Percentiles rank a stretch among this genome's conserved stretches.
Conservation (phyloP, 2,113 vertebrate genomes). For the Clarias macrocephalus region DNA sequence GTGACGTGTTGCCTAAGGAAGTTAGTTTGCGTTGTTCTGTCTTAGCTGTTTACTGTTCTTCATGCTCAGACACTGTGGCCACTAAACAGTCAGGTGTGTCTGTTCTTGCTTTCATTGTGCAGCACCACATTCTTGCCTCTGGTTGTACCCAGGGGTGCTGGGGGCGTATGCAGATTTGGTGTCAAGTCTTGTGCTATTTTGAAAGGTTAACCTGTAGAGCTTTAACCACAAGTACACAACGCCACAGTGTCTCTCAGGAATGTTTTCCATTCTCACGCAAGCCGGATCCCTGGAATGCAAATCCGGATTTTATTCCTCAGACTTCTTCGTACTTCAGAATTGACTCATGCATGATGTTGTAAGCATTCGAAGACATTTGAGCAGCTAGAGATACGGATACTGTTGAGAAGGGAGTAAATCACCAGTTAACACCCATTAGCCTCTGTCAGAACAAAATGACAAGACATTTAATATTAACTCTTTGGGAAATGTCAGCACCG, state of each 20-base stretch:
- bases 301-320: neutral
- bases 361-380: conserved; percentile 41
- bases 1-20: neutral
- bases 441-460: conserved; percentile 79
- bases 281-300: neutral
- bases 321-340: neutral
- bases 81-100: neutral
- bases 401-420: conserved; percentile 69
- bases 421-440: conserved; percentile 81
- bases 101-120: neutral
- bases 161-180: neutral
- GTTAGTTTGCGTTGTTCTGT: neutral
- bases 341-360: too few species aligned
- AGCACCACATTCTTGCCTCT: neutral
- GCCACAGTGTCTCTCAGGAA: neutral
- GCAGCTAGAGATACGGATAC: conserved; percentile 42
- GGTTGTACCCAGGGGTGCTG: neutral
- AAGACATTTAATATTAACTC: conserved; percentile 82
- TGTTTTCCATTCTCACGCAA: neutral
- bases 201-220: neutral
- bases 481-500: conserved; percentile 79
- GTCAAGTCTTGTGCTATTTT: neutral
- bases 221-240: neutral
- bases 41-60: neutral
- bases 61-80: neutral